These are phyloP conservation scores for Tipula confusa DNA, from an alignment of 2,888 invertebrate species.

Conservation along the genomic window DNA sequence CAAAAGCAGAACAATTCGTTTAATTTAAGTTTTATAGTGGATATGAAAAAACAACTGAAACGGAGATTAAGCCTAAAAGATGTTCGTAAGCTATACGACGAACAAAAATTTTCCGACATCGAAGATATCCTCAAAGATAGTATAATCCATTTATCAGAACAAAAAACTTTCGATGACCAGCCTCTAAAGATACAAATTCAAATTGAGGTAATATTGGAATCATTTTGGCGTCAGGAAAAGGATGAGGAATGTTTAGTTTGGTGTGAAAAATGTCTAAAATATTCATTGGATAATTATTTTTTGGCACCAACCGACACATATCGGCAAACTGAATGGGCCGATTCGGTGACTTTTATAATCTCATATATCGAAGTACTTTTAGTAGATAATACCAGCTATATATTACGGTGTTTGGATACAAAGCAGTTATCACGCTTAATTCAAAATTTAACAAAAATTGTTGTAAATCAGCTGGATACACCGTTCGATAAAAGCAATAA, in stretches of 20 bases:
- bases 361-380: constrained; percentile 53
- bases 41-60: constrained; percentile 44
- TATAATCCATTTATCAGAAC: constrained; percentile 41
- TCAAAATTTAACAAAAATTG: constrained; percentile 68
- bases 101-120: constrained; percentile 61
- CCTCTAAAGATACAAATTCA: constrained; percentile 39
- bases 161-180: constrained; percentile 39
- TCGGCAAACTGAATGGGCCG: constrained; percentile 50
- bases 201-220: constrained; percentile 57
- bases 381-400: constrained; percentile 52
- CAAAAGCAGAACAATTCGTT: constrained; percentile 53
- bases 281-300: constrained; percentile 63
- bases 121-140: constrained; percentile 60
- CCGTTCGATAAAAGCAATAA: constrained; percentile 56
- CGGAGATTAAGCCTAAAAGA: constrained; percentile 58
- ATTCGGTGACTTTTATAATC: constrained; percentile 48
- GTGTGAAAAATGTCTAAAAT: constrained; percentile 72
- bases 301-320: constrained; percentile 47
- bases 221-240: constrained; percentile 60
- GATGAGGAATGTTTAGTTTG: constrained; percentile 65
- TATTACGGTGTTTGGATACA: constrained; percentile 51
- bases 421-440: constrained; percentile 63
- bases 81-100: constrained; percentile 62
- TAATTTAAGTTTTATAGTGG: constrained; percentile 49
- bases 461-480: constrained; percentile 72